Conservation (phyloP, 2,888 invertebrate species). For the Dione vanillae region DNA sequence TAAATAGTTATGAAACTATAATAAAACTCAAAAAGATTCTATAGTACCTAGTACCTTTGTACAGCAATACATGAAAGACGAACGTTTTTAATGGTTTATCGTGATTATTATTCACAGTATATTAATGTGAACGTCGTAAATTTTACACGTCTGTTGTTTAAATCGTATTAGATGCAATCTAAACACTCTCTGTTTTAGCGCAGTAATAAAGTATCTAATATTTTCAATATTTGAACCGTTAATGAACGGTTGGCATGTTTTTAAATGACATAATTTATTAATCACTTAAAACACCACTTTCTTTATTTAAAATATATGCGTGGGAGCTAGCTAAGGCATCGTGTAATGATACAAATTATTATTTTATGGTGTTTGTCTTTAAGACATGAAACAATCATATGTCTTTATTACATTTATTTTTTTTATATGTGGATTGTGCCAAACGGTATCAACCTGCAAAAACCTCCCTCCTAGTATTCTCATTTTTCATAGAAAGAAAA, state of each 20-base stretch:
- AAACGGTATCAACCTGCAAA: too few species aligned
- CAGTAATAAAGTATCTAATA: conserved; percentile 32
- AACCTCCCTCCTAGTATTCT: too few species aligned
- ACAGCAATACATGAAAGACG: conserved; percentile 29
- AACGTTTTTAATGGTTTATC: conserved; percentile 34
- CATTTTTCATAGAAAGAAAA: too few species aligned
- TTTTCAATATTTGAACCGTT: conserved; percentile 7
- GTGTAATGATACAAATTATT: too few species aligned
- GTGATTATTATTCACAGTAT: conserved; percentile 30
- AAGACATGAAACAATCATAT: too few species aligned
- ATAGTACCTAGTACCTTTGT: conserved; percentile 19
- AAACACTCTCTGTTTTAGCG: conserved; percentile 37
- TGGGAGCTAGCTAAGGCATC: too few species aligned
- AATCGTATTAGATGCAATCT: conserved; percentile 41
- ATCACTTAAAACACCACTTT: too few species aligned
- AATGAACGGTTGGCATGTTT: neutral
- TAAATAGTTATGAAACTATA: neutral
- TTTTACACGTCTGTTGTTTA: conserved; percentile 41
- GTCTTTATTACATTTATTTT: too few species aligned
- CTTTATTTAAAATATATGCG: too few species aligned
- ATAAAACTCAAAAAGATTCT: conserved; percentile 12
- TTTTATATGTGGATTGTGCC: too few species aligned
- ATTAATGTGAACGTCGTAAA: conserved; percentile 44
- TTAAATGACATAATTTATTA: too few species aligned
- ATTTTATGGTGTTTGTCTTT: too few species aligned